phyloP scores from a whole-genome alignment of 2,888 invertebrate genomes.

The Cetonia aurata region DNA sequence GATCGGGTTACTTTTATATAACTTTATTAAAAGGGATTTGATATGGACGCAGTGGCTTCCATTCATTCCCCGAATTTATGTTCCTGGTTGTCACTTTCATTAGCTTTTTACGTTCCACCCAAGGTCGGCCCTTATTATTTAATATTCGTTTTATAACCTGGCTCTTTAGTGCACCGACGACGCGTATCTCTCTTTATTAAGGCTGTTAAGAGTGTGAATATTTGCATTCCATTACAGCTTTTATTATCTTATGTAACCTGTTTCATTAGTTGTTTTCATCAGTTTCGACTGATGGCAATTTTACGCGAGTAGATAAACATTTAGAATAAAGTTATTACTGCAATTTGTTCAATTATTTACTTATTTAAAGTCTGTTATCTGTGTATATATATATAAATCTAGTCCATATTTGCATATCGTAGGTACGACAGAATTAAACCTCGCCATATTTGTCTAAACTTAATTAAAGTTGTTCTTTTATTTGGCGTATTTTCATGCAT shows the following conservation, averaged over 20 bases:
- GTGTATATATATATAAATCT: too few relatives aligned
- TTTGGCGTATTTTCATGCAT: too few relatives aligned
- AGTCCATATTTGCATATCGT: too few relatives aligned
- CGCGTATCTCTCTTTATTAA: conserved; percentile 15
- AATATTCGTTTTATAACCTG: conserved; percentile 23
- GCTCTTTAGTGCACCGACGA: conserved; percentile 12
- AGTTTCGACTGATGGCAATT: not conserved
- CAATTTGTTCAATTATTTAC: too few relatives aligned
- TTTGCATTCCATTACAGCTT: conserved; percentile 17
- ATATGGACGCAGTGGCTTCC: conserved; percentile 41
- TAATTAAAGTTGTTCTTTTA: too few relatives aligned
- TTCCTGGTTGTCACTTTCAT: conserved; percentile 48
- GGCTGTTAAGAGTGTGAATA: conserved; percentile 14
- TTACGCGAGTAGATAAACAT: not conserved
- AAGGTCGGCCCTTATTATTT: conserved; percentile 35
- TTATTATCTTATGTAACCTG: conserved; percentile 12
- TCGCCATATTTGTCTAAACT: too few relatives aligned
- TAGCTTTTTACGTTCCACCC: conserved; percentile 40
- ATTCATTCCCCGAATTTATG: conserved; percentile 48
- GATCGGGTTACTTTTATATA: conserved; percentile 47
- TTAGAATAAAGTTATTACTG: too few relatives aligned
- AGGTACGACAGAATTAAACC: too few relatives aligned
- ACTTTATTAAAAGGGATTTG: conserved; percentile 47
- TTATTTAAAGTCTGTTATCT: too few relatives aligned
- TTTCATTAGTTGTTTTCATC: conserved; percentile 5